Evolutionary conservation across 64 coral and sea anemone species (phyloP).

Genomic region (Montipora foliosa): DNA sequence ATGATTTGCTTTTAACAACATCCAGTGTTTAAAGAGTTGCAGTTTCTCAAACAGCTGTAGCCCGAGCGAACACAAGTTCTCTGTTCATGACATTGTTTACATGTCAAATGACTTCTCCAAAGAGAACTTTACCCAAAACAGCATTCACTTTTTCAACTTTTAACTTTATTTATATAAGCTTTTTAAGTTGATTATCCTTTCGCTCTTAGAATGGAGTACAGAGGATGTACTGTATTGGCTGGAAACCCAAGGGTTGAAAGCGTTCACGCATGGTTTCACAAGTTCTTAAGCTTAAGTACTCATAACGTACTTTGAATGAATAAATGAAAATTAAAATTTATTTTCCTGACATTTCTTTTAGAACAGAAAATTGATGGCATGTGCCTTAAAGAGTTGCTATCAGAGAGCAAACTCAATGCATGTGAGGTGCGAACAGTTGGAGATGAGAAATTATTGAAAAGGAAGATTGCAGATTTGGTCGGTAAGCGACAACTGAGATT

Average conservation of each 20-base stretch:
- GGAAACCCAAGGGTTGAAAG: slow-evolving; percentile 35
- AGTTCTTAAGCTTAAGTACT: neutral
- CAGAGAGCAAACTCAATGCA: slow-evolving; percentile 1
- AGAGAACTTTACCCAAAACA: neutral
- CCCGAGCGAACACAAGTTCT: neutral
- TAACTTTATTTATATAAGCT: no score
- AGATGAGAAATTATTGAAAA: slow-evolving; percentile 1
- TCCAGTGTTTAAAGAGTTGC: neutral
- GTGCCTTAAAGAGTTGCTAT: slow-evolving; percentile 36
- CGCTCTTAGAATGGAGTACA: slow-evolving; percentile 22
- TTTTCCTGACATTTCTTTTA: slow-evolving; percentile 23
- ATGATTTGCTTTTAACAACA: neutral
- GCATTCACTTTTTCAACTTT: neutral
- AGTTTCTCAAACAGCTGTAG: neutral
- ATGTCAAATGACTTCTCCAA: neutral
- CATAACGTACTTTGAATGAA: slow-evolving; percentile 1
- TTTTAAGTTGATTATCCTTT: neutral
- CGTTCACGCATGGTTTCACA: slow-evolving; percentile 46
- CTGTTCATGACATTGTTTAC: neutral
- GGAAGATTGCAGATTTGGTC: slow-evolving; percentile 18
- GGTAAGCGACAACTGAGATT: neutral
- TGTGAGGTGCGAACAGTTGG: slow-evolving; percentile 18
- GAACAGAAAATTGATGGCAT: slow-evolving; percentile 57
- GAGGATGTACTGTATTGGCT: slow-evolving; percentile 22
- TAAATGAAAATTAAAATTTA: slow-evolving; percentile 42